A percentile compares a stretch with the other conserved stretches of the same genome.
Conservation (phyloP, 1,140 invertebrate species). For the Artemia franciscana region DNA sequence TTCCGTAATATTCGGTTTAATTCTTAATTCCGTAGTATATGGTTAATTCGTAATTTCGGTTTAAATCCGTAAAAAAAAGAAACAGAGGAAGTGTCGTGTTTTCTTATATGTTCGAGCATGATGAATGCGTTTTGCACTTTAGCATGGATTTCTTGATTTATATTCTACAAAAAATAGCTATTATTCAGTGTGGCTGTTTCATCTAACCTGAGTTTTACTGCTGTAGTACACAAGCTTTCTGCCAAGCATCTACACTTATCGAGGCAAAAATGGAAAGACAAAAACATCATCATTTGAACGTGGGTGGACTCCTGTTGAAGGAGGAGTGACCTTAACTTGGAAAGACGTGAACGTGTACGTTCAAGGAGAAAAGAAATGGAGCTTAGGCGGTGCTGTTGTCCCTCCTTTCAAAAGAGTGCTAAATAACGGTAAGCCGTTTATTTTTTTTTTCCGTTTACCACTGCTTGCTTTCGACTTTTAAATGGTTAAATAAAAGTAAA, state of each 20-base stretch:
- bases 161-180: too few relatives aligned
- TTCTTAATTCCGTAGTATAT: too few relatives aligned
- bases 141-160: too few relatives aligned
- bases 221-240: background rate
- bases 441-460: slow-evolving; percentile 1
- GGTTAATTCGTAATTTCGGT: too few relatives aligned
- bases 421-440: slow-evolving; percentile 30
- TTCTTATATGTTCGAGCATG: too few relatives aligned
- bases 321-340: slow-evolving; percentile 43
- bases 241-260: background rate
- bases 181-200: too few relatives aligned
- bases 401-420: slow-evolving; percentile 34
- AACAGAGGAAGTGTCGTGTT: too few relatives aligned
- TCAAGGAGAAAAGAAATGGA: slow-evolving; percentile 23
- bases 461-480: slow-evolving; percentile 2
- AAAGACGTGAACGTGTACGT: slow-evolving; percentile 42
- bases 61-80: too few relatives aligned
- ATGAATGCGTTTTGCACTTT: too few relatives aligned
- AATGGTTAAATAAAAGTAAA: too few relatives aligned
- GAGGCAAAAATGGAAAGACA: background rate
- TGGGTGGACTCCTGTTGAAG: slow-evolving; percentile 11
- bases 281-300: background rate
- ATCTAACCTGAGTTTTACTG: too few relatives aligned
- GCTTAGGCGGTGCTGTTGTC: slow-evolving; percentile 9
- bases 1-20: too few relatives aligned